Conservation (phyloP, 2,888 invertebrate genomes). For the Ormyrus rosae region DNA sequence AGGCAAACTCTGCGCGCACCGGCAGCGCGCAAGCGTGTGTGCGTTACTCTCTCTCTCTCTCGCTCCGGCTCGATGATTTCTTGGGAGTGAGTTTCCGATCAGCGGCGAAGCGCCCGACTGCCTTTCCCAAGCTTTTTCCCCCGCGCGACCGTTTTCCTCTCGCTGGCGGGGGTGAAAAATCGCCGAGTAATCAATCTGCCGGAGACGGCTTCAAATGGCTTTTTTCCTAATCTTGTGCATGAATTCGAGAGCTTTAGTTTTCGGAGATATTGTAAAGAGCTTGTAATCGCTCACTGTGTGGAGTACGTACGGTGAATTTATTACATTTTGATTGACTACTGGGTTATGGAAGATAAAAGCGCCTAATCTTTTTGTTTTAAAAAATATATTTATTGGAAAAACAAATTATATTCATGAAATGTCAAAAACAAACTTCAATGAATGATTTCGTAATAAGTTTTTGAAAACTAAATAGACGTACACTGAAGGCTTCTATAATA, state of each 20-base stretch:
- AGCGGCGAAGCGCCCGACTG: constrained; percentile 4
- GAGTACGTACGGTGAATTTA: no score
- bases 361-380: no score
- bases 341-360: no score
- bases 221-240: constrained; percentile 9
- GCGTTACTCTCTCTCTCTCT: no score
- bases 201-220: constrained; percentile 25
- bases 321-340: no score
- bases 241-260: constrained; percentile 10
- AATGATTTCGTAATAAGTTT: no score
- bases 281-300: no score
- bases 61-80: constrained; percentile 64
- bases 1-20: constrained; percentile 40
- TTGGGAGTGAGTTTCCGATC: constrained; percentile 63
- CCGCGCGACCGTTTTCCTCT: background rate
- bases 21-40: background rate
- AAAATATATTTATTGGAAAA: no score
- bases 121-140: background rate
- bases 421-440: no score
- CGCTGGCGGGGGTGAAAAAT: constrained; percentile 21
- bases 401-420: no score
- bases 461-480: no score
- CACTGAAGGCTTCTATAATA: no score
- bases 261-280: background rate
- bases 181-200: constrained; percentile 10